These are phyloP conservation scores for Antitype chi DNA, from an alignment of 2,888 invertebrate species.

Conservation along the genomic window DNA sequence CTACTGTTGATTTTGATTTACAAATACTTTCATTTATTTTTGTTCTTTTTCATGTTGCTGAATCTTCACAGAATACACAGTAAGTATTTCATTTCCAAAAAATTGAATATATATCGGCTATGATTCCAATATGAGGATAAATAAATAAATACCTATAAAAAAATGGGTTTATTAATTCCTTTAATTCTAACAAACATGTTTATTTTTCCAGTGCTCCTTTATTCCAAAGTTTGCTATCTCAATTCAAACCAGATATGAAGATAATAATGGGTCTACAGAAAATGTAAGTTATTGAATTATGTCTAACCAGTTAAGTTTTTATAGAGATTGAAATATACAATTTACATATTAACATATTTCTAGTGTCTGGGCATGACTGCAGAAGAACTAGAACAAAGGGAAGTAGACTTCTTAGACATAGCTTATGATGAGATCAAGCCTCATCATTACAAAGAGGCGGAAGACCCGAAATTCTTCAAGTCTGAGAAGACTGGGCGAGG, in stretches of 20 bases:
- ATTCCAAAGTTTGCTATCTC: conserved; percentile 96
- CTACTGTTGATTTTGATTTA: conserved; percentile 7
- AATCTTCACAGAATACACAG: conserved; percentile 52
- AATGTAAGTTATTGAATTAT: conserved; percentile 92
- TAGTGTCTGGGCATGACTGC: conserved; percentile 94
- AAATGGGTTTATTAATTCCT: background rate
- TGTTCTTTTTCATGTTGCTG: conserved; percentile 49
- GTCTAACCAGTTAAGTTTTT: conserved; percentile 36
- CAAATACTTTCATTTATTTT: background rate
- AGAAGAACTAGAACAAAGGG: conserved; percentile 93
- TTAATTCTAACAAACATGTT: conserved; percentile 15
- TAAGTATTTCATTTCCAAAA: conserved; percentile 30
- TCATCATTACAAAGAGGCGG: conserved; percentile 97
- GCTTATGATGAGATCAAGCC: conserved; percentile 96
- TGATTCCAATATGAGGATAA: background rate
- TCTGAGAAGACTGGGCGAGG: conserved; percentile 96
- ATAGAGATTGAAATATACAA: conserved; percentile 1
- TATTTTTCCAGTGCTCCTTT: conserved; percentile 95
- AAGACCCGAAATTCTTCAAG: conserved; percentile 96
- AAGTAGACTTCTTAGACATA: conserved; percentile 96
- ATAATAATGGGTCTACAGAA: conserved; percentile 96
- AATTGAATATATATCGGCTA: background rate
- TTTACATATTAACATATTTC: conserved; percentile 66
- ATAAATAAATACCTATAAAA: background rate
- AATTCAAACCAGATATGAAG: conserved; percentile 97